Evolutionary conservation across 2,888 invertebrate genomes (phyloP).

Genomic region (Synanthedon formicaeformis): DNA sequence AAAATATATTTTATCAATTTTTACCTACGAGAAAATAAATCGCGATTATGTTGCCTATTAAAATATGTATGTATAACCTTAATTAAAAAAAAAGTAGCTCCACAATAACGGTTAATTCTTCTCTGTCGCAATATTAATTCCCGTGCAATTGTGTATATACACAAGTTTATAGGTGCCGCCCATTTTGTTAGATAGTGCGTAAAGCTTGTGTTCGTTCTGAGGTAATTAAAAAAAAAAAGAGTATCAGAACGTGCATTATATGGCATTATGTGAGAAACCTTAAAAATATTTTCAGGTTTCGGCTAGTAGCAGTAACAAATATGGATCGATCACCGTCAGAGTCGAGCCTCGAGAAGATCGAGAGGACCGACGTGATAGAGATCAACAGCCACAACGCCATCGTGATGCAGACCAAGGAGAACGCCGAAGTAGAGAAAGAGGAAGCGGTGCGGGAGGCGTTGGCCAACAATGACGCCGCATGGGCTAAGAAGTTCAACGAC

Average conservation of each 20-base stretch:
- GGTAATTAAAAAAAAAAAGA: no score
- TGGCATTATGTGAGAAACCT: neutral
- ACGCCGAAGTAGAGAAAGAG: constrained; percentile 73
- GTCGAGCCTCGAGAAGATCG: constrained; percentile 81
- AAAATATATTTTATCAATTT: no score
- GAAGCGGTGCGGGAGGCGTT: constrained; percentile 59
- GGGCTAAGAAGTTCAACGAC: constrained; percentile 44
- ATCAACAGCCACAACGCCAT: constrained; percentile 75
- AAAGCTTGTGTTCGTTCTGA: neutral
- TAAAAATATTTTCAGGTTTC: constrained; percentile 59
- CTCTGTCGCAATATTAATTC: no score
- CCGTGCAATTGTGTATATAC: no score
- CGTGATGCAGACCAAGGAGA: constrained; percentile 76
- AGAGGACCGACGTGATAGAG: constrained; percentile 75
- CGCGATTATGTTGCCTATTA: no score
- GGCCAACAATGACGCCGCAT: constrained; percentile 68
- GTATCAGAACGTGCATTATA: no score
- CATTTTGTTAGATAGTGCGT: neutral
- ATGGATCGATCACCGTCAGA: constrained; percentile 85
- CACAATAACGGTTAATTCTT: no score
- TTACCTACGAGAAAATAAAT: no score
- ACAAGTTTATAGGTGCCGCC: no score
- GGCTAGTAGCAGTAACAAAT: constrained; percentile 78
- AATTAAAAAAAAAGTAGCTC: no score
- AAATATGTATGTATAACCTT: no score